Percentiles rank a stretch among this genome's conserved stretches.
Conservation (phyloP, 2,113 vertebrate species). For the Pao palembangensis region DNA sequence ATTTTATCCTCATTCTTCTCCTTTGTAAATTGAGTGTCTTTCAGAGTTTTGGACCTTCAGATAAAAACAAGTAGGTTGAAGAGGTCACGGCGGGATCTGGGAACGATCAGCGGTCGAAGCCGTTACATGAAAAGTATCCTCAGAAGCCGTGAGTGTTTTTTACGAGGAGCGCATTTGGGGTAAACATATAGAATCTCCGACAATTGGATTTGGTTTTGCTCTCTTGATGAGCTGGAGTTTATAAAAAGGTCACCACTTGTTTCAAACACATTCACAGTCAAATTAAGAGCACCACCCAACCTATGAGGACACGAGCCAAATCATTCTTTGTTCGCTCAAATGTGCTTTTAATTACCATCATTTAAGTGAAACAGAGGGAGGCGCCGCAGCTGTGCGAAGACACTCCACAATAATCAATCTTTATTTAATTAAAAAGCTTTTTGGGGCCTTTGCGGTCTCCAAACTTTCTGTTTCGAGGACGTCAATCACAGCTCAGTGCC, state of each 20-base stretch:
- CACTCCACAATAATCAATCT: conserved; percentile 41
- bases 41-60: not conserved
- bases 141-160: not conserved
- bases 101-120: not conserved
- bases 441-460: conserved; percentile 19
- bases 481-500: conserved; percentile 31
- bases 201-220: not conserved
- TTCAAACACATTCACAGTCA: conserved; percentile 10
- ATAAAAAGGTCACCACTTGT: not conserved
- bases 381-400: conserved; percentile 17
- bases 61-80: not conserved
- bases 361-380: conserved; percentile 4
- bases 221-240: not conserved
- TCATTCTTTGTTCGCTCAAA: conserved; percentile 7
- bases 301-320: not conserved
- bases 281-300: not conserved
- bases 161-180: too few relatives aligned
- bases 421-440: conserved; percentile 32
- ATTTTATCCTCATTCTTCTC: not conserved
- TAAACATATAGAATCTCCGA: too few relatives aligned
- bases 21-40: not conserved
- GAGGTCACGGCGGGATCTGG: not conserved
- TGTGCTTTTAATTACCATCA: conserved; percentile 29
- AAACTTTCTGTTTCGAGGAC: conserved; percentile 22
- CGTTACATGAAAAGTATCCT: not conserved